phyloP scores from a whole-genome alignment of 2,797 vertebrate genomes.

The Basileuterus tristriatus region DNA sequence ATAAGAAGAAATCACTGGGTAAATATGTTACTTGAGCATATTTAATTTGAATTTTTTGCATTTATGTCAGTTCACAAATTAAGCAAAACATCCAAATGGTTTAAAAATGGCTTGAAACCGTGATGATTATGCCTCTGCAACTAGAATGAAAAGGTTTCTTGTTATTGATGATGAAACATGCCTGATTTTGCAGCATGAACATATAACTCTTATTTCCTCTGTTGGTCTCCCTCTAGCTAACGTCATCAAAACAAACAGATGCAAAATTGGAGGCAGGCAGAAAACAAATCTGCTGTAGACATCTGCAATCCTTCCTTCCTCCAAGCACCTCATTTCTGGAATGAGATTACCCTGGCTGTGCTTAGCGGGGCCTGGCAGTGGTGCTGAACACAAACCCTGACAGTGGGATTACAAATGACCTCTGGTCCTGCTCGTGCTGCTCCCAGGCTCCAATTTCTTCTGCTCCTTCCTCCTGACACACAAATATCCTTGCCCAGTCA shows the following conservation, averaged over 20 bases:
- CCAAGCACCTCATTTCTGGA: constrained; percentile 10
- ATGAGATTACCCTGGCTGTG: constrained; percentile 19
- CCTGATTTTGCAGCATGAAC: not conserved
- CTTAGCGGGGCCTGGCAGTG: constrained; percentile 6
- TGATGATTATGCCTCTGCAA: constrained; percentile 41
- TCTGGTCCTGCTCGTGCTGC: not conserved
- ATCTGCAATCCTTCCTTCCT: constrained; percentile 36
- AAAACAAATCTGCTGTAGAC: constrained; percentile 67
- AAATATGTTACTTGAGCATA: not conserved
- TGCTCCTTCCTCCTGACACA: not conserved
- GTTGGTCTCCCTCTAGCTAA: constrained; percentile 37
- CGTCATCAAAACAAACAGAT: constrained; percentile 63
- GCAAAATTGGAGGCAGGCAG: constrained; percentile 56
- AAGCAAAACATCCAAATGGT: not conserved
- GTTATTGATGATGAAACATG: not conserved
- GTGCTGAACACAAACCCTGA: not conserved
- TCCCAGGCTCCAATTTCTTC: not conserved
- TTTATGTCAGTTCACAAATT: constrained; percentile 15
- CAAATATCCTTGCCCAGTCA: not conserved
- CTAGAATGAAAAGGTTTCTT: not conserved
- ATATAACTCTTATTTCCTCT: constrained; percentile 8
- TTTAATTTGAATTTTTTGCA: not conserved
- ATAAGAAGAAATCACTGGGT: not conserved
- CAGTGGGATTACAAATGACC: constrained; percentile 12
- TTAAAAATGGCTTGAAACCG: constrained; percentile 28